phyloP scores from a whole-genome alignment of 35 echinoderm and acorn worm species.

The Lytechinus variegatus region DNA sequence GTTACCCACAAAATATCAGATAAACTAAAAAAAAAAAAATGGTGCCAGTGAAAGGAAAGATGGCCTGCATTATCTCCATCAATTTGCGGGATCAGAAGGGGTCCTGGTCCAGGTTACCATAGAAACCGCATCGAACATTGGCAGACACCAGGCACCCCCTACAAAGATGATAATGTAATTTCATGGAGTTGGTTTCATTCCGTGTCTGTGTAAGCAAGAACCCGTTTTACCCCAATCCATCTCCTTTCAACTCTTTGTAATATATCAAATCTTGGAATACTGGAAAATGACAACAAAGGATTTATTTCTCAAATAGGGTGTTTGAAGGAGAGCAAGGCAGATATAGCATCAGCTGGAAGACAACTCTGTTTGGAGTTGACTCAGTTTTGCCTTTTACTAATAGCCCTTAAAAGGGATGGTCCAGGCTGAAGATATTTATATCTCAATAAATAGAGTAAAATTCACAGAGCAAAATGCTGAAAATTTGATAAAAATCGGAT shows the following conservation, averaged over 20 bases:
- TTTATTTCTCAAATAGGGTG: not conserved
- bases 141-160: not conserved
- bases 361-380: too few species aligned
- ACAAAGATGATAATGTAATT: not conserved
- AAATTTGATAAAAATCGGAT: too few species aligned
- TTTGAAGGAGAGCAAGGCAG: not conserved
- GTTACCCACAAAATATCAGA: not conserved
- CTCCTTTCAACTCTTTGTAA: not conserved
- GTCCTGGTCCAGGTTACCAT: not conserved
- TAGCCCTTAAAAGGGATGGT: too few species aligned
- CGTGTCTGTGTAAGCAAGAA: not conserved
- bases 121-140: not conserved
- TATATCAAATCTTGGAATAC: not conserved
- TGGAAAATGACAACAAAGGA: not conserved
- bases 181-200: not conserved
- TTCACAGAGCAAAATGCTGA: too few species aligned
- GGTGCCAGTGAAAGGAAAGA: not conserved
- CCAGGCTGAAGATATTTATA: too few species aligned
- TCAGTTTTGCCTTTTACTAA: too few species aligned
- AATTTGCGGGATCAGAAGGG: not conserved
- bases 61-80: not conserved
- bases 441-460: too few species aligned
- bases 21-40: not conserved
- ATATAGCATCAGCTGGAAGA: not conserved
- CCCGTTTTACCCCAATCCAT: not conserved